Evolutionary conservation across 2,797 vertebrate genomes (phyloP), one percentile per base, ranked within the genome.

Genomic region (Falco rusticolus): DNA sequence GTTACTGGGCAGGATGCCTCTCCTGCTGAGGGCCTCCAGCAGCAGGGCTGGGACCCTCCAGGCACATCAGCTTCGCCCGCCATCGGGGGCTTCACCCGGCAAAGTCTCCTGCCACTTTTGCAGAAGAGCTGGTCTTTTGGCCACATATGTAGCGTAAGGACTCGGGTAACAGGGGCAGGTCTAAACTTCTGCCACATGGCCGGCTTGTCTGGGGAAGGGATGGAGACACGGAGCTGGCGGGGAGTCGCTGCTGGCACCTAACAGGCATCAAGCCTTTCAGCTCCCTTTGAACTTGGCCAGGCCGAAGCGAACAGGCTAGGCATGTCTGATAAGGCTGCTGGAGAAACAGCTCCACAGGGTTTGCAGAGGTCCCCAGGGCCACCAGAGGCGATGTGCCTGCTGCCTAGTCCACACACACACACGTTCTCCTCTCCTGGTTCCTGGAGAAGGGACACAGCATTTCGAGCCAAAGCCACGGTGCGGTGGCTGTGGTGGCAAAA

Each of bases 141-240:
- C 39, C 84, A 82, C 80, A 84, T 51, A 64, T 20, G 18, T 48
- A 34, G 19, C 86, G 57, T 13, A 92, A 75, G 51, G 66, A 77
- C 45, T 95, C 45, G 18, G 2, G 64, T 26, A 87, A 88, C 13
- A 64, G 65, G 78, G 78, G n/a, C 48, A 94, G 56, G 64, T 92
- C 89, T 74, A 63, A 81, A 34, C 57, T 71, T 33, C 72, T 75
- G 41, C 81, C 14, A 16, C 33, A 17, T 5, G 50, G 26, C 57
- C 66, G 39, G 26, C 48, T 85, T 19, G 18, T 41, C 29, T 20
- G 21, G 6, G 16, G 16, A 28, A 77, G 22, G 47, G 75, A 48
- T 17, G 45, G 33, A 47, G 48, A 71, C 20, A 34, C n/a, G 0
- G 7, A 50, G 43, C 16, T 68, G 68, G 59, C 84, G 26, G 57